Percentiles rank a stretch among this genome's conserved stretches.
These are phyloP conservation scores for Athene noctua DNA, from an alignment of 2,113 vertebrate genomes.

Conservation along the genomic window DNA sequence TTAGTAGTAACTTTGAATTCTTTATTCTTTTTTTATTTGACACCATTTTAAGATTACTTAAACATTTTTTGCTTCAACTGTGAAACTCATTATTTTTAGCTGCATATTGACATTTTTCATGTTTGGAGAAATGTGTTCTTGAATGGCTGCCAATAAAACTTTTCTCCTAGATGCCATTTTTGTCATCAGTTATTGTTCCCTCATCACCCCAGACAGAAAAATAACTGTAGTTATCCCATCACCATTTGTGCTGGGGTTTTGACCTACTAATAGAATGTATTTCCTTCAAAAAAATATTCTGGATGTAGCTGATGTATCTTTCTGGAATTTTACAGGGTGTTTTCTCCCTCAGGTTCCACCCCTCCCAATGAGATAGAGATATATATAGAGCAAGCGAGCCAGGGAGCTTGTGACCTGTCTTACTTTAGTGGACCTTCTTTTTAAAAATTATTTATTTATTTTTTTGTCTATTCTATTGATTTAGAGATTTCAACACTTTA, in stretches of 20 bases:
- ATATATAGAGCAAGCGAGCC: no score
- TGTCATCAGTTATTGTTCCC: constrained; percentile 6
- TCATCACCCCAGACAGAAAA: constrained; percentile 8
- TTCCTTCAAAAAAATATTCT: not conserved
- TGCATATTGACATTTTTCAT: not conserved
- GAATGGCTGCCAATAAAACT: constrained; percentile 30
- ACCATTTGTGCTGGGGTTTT: not conserved
- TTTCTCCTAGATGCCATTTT: not conserved
- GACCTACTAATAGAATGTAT: not conserved
- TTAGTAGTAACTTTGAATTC: not conserved
- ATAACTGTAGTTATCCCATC: constrained; percentile 51
- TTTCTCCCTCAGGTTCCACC: not conserved
- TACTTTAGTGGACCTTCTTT: not conserved
- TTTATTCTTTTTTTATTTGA: not conserved
- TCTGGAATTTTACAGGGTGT: not conserved
- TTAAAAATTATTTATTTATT: no score
- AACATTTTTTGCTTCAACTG: not conserved
- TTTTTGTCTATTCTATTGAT: not conserved
- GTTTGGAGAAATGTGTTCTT: constrained; percentile 2
- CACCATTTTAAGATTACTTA: not conserved
- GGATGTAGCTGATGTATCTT: not conserved
- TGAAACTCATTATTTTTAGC: constrained; percentile 19
- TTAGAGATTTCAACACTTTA: not conserved
- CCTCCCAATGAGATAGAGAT: no score
- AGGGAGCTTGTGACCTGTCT: not conserved